These are phyloP conservation scores for human DNA, from an alignment of 2,113 vertebrate species.

Conservation along the genomic window GRCh38 chr3:59475501-59476000, in stretches of 20 bases:
- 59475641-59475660: background rate
- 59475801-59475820: background rate
- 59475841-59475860: background rate
- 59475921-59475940: slow-evolving; percentile 9
- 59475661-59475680: background rate
- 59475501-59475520: background rate
- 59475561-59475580: background rate
- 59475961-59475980: background rate
- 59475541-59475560: background rate
- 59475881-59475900: slow-evolving; percentile 14
- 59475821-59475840: background rate
- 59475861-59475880: background rate
- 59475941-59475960: background rate
- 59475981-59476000: background rate
- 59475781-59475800: background rate
- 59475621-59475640: background rate
- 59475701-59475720: background rate
- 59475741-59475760: background rate
- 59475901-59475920: background rate
- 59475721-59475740: background rate
- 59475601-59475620: background rate
- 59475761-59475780: background rate
- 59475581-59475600: background rate
- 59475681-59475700: background rate
- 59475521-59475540: background rate